Evolutionary conservation across 2,888 invertebrate species (phyloP).

Genomic region (Metallyticus violacea): DNA sequence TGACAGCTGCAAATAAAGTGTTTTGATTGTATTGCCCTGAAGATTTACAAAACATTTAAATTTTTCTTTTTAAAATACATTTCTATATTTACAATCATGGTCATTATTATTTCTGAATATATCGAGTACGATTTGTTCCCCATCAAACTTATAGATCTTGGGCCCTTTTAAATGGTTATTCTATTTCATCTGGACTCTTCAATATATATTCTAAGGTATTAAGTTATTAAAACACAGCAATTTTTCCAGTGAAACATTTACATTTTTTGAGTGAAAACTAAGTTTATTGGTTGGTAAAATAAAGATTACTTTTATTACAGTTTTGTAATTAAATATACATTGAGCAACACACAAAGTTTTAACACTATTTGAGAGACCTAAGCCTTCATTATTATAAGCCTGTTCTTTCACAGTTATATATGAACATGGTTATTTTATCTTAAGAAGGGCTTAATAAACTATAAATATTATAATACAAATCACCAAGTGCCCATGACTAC

Average conservation of each 20-base stretch:
- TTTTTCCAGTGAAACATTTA: neutral
- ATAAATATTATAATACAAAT: too few relatives aligned
- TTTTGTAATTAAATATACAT: neutral
- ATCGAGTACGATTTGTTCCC: neutral
- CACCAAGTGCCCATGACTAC: neutral
- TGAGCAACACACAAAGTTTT: neutral
- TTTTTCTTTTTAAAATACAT: neutral
- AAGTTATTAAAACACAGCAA: neutral
- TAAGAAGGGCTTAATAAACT: neutral
- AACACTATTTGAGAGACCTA: too few relatives aligned
- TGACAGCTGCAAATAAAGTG: neutral
- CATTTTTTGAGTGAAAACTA: too few relatives aligned
- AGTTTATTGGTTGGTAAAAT: neutral
- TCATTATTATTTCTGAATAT: neutral
- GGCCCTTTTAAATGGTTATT: neutral
- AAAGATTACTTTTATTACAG: neutral
- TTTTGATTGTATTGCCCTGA: neutral
- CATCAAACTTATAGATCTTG: neutral
- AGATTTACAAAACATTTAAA: neutral
- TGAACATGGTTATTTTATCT: neutral
- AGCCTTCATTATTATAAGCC: neutral
- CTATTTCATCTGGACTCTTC: neutral
- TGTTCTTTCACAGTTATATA: neutral
- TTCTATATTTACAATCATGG: neutral
- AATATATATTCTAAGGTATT: neutral